Evolutionary conservation across 2,797 vertebrate genomes (phyloP), one percentile per base, ranked within the genome.

Genomic region (Sebastes elongatus): DNA sequence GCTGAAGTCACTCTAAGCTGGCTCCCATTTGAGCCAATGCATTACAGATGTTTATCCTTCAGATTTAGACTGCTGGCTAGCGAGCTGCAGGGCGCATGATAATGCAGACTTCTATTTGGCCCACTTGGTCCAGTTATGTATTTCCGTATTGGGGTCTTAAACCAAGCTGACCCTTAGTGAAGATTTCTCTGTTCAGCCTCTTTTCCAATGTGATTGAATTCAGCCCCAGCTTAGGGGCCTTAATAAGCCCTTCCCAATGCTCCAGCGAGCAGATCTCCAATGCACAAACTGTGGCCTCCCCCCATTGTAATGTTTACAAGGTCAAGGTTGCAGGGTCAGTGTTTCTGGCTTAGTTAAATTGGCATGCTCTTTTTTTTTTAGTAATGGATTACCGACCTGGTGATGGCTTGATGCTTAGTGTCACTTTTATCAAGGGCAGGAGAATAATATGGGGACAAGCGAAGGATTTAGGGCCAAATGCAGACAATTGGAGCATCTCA

Each of bases 281-380:
- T 92, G 89, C 82, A 72, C 90, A 94, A 95, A 90, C 84, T 70
- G 61, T 83, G 76, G 64, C 88, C 89, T 87, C 71, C 85, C 77
- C 80, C 80, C 74, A 88, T 91, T 94, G 90, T 91, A 74, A 80
- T 88, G 89, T 94, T 93, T 95, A 94, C 94, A 95, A 95, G 94
- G 94, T 95, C 95, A 96, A 95, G 93, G 93, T 94, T 93, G 91
- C 78, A 81, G 91, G 93, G 93, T 95, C 93, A 94, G 69, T 91
- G 90, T 92, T 89, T 89, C 88, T 93, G 89, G 86, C 90, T 93
- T 94, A 94, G 90, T 92, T 93, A 93, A 95, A 95, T 94, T 93
- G 92, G 84, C 75, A 78, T 89, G 82, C 80, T 92, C 86, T 93
- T 89, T 93, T 90, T 90, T 87, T 77, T 92, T 86, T 71, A 85